Conservation (phyloP, 1,140 invertebrate genomes). For the Drosophila subobscura region DNA sequence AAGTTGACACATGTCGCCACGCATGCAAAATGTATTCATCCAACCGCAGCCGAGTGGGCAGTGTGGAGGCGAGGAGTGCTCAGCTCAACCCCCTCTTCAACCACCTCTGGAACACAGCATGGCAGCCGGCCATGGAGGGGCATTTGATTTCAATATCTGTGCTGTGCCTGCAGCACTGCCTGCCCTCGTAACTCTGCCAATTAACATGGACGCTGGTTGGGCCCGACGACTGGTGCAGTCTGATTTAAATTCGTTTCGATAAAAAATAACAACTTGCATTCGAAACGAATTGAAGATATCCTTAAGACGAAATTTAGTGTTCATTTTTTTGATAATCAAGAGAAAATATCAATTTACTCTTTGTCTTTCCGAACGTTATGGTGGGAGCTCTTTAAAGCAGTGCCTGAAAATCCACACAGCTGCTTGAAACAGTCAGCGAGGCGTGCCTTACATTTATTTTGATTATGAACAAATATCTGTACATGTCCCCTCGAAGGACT, state of each 20-base stretch:
- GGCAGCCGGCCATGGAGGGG: not conserved
- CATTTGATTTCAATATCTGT: slow-evolving; percentile 69
- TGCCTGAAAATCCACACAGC: too few relatives aligned
- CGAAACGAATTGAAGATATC: not conserved
- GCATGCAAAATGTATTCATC: slow-evolving; percentile 78
- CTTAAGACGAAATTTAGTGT: too few relatives aligned
- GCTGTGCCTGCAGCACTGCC: slow-evolving; percentile 6
- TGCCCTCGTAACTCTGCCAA: slow-evolving; percentile 44
- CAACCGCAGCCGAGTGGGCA: slow-evolving; percentile 52
- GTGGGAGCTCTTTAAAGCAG: too few relatives aligned
- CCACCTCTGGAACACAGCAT: slow-evolving; percentile 9
- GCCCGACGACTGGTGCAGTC: slow-evolving; percentile 7
- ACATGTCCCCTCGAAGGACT: not conserved
- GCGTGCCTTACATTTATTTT: too few relatives aligned
- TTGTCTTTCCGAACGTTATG: too few relatives aligned
- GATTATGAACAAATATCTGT: not conserved
- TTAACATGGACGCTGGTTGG: slow-evolving; percentile 47
- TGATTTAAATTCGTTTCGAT: slow-evolving; percentile 56
- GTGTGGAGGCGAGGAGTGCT: slow-evolving; percentile 13
- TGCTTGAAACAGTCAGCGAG: too few relatives aligned
- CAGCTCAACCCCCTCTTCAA: not conserved
- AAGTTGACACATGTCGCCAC: slow-evolving; percentile 80
- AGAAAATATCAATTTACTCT: too few relatives aligned
- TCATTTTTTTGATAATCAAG: too few relatives aligned
- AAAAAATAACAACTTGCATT: not conserved